Conservation (phyloP, 1,140 invertebrate species). For the Cydia amplana region DNA sequence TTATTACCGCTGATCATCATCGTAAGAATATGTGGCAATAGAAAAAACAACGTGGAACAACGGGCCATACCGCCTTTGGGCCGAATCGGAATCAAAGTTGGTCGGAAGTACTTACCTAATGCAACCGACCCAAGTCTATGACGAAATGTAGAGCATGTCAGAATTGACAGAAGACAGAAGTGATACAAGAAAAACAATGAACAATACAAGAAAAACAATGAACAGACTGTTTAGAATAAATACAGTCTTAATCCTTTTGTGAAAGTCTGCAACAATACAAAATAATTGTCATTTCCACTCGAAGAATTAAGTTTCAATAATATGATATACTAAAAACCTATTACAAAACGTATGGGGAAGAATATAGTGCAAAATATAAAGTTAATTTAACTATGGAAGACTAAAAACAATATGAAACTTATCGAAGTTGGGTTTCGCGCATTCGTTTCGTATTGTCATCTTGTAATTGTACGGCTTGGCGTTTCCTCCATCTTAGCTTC, state of each 20-base stretch:
- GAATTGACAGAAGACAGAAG: background rate
- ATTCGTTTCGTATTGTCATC: background rate
- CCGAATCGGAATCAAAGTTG: too few species aligned
- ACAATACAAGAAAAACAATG: too few species aligned
- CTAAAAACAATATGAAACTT: background rate
- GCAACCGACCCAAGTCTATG: background rate
- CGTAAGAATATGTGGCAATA: too few species aligned
- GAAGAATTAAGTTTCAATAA: background rate
- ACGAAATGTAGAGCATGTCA: background rate
- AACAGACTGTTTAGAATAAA: too few species aligned
- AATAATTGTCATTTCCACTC: background rate
- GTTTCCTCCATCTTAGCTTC: background rate
- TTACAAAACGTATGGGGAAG: background rate
- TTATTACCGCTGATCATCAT: too few species aligned
- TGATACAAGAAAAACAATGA: background rate
- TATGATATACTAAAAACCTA: background rate
- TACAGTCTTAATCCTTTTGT: too few species aligned
- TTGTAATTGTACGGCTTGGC: background rate
- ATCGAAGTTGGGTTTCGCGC: background rate
- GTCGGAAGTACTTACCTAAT: background rate
- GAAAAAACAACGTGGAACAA: too few species aligned
- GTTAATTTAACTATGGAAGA: background rate
- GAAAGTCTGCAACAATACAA: too few species aligned
- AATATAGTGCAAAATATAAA: background rate
- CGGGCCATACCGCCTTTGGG: too few species aligned